These are phyloP conservation scores for Punctoribates punctum DNA, from an alignment of 2,888 invertebrate species.

Conservation along the genomic window DNA sequence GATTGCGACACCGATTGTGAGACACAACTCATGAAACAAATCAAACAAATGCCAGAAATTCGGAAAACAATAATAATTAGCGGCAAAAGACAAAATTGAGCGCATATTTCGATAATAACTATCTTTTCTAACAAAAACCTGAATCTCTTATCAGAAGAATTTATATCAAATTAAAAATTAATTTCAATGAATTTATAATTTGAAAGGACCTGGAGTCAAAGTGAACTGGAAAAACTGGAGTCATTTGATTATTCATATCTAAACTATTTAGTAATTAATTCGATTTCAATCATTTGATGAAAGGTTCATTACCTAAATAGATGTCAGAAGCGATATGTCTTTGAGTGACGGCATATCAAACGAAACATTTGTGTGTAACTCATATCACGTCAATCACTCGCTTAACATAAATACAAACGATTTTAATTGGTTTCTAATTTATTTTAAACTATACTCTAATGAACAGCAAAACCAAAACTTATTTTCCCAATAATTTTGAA, in stretches of 20 bases:
- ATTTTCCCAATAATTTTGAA: slow-evolving; percentile 8
- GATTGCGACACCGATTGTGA: neutral
- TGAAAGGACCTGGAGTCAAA: no score
- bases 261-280: slow-evolving; percentile 6
- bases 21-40: neutral
- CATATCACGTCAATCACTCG: neutral
- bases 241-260: neutral
- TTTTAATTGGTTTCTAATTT: slow-evolving; percentile 17
- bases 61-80: slow-evolving; percentile 6
- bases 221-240: no score
- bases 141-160: no score
- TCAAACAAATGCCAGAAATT: neutral
- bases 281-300: neutral
- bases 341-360: slow-evolving; percentile 13
- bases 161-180: no score
- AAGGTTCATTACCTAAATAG: neutral
- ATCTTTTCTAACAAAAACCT: no score
- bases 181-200: no score
- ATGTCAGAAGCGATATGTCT: slow-evolving; percentile 1
- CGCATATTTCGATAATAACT: no score
- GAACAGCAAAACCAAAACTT: neutral
- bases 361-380: neutral
- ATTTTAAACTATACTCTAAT: slow-evolving; percentile 14
- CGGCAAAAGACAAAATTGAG: neutral
- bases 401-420: neutral